A percentile compares a stretch with the other conserved stretches of the same genome.
Evolutionary conservation across 2,888 invertebrate species (phyloP).

Genomic region (Acronicta aceris): DNA sequence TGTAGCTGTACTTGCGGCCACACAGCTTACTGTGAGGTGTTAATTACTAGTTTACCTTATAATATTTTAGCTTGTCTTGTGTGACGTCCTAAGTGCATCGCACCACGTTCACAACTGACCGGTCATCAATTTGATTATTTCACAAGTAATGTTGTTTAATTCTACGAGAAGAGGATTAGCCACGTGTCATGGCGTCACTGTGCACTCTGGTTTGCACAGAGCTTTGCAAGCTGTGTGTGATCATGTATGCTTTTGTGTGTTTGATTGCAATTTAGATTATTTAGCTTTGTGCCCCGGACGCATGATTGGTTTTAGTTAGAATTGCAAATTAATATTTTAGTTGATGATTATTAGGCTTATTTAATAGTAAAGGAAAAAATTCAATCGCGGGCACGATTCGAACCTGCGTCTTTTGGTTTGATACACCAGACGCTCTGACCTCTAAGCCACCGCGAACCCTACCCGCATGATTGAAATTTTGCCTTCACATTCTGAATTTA

Average conservation of each 20-base stretch:
- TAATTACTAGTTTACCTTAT: too few relatives aligned
- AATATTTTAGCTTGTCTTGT: not conserved
- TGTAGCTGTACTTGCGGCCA: too few relatives aligned
- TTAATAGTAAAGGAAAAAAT: too few relatives aligned
- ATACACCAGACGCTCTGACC: too few relatives aligned
- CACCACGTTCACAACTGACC: not conserved
- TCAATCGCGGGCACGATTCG: too few relatives aligned
- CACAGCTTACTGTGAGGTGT: too few relatives aligned
- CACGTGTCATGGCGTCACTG: slow-evolving; percentile 9
- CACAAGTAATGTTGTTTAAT: slow-evolving; percentile 13
- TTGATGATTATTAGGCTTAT: not conserved
- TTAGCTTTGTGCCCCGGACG: not conserved
- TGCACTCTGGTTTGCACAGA: slow-evolving; percentile 2
- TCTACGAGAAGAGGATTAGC: slow-evolving; percentile 14
- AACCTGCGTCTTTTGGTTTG: too few relatives aligned
- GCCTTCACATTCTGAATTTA: too few relatives aligned
- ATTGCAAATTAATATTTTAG: slow-evolving; percentile 1
- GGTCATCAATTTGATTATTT: slow-evolving; percentile 26
- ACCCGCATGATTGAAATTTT: too few relatives aligned
- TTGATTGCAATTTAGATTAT: slow-evolving; percentile 36
- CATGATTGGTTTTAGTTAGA: slow-evolving; percentile 21
- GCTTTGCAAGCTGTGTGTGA: slow-evolving; percentile 4
- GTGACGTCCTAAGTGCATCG: not conserved
- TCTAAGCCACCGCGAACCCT: too few relatives aligned
- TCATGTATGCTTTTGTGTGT: slow-evolving; percentile 40